These are phyloP conservation scores for Cryptocephalus moraei DNA, from an alignment of 2,888 invertebrate species.

Conservation along the genomic window DNA sequence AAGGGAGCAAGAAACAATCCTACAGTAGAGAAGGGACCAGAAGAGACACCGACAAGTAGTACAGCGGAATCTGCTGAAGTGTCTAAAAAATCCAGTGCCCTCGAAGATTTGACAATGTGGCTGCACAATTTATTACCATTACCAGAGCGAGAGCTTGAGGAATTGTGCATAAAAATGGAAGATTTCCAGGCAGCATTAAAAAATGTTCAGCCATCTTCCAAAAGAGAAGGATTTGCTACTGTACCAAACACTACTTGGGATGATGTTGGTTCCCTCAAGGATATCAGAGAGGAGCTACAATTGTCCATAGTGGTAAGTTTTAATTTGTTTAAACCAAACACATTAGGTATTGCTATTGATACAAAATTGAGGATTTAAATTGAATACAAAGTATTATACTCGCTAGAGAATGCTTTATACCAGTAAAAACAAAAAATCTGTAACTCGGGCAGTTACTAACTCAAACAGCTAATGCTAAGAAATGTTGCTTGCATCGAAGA, in stretches of 20 bases:
- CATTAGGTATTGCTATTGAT: no score
- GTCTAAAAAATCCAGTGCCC: constrained; percentile 17
- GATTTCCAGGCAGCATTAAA: constrained; percentile 72
- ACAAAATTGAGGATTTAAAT: no score
- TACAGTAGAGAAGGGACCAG: constrained; percentile 20
- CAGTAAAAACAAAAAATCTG: no score
- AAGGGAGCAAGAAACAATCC: constrained; percentile 18
- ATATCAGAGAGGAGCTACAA: constrained; percentile 82
- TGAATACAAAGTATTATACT: no score
- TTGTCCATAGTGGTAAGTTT: constrained; percentile 69
- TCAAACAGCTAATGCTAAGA: no score
- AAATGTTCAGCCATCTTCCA: constrained; percentile 83
- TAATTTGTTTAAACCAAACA: background rate
- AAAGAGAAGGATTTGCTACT: constrained; percentile 94
- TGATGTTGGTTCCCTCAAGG: constrained; percentile 84
- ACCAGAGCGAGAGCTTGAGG: constrained; percentile 49
- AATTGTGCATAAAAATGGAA: constrained; percentile 57
- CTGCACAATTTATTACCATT: constrained; percentile 55
- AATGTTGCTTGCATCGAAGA: no score
- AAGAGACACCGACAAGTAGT: background rate
- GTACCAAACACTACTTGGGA: constrained; percentile 97
- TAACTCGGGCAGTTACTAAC: no score
- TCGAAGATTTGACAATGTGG: constrained; percentile 53
- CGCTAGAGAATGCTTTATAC: no score
- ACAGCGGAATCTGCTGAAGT: constrained; percentile 1